These are phyloP conservation scores for Sarcophaga bullata DNA, from an alignment of 1,140 invertebrate genomes.

Conservation along the genomic window DNA sequence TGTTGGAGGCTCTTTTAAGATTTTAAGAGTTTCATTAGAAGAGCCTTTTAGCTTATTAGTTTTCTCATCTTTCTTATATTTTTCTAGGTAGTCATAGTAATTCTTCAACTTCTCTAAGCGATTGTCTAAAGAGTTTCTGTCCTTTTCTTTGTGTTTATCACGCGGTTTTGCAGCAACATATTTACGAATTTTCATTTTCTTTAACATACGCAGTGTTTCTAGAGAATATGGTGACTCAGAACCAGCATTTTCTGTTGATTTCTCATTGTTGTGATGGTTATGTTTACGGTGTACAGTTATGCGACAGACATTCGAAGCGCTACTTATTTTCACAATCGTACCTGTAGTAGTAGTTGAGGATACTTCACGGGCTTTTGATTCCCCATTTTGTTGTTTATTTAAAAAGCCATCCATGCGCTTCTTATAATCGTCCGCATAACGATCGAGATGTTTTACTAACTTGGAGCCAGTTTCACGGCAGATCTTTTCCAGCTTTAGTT, in stretches of 20 bases:
- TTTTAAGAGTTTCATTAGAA: too few species aligned
- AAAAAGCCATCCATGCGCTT: not conserved
- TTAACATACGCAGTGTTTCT: slow-evolving; percentile 29
- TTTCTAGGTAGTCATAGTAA: not conserved
- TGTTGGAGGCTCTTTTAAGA: too few species aligned
- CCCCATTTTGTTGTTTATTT: not conserved
- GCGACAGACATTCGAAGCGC: not conserved
- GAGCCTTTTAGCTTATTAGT: too few species aligned
- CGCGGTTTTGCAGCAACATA: slow-evolving; percentile 19
- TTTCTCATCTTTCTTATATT: not conserved
- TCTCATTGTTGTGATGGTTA: not conserved
- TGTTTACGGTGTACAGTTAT: not conserved
- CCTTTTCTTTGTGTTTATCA: not conserved
- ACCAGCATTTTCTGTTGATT: not conserved
- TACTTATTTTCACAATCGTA: not conserved
- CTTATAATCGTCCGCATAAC: not conserved
- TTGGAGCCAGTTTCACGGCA: not conserved
- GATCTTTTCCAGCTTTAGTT: not conserved
- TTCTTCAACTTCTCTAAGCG: not conserved
- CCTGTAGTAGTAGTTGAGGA: not conserved
- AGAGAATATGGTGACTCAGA: not conserved
- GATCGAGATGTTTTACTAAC: not conserved
- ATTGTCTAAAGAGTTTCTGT: not conserved
- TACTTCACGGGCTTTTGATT: not conserved
- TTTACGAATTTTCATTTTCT: slow-evolving; percentile 36